Evolutionary conservation across 30 jellyfish, hydroid and myxozoan genomes (phyloP).

Genomic region (Aurelia aurita): DNA sequence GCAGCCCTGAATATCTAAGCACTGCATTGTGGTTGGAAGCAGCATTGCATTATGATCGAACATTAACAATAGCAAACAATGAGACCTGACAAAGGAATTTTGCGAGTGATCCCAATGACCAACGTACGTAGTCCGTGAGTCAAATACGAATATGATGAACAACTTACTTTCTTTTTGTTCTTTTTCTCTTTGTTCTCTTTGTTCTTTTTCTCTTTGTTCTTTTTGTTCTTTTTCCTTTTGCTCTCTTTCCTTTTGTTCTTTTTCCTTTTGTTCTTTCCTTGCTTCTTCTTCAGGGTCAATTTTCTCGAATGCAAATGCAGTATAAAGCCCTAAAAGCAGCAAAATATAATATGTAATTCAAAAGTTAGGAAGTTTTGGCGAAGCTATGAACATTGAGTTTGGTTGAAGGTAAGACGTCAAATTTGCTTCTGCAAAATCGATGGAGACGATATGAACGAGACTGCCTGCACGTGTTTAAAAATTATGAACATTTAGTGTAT

Average conservation of each 20-base stretch:
- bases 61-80: too few relatives aligned
- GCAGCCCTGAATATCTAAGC: too few relatives aligned
- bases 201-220: background rate
- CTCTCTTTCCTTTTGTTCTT: background rate
- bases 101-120: background rate
- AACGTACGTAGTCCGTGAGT: background rate
- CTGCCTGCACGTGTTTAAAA: too few relatives aligned
- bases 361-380: too few relatives aligned
- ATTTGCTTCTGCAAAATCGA: too few relatives aligned
- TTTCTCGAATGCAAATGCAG: conserved; percentile 95
- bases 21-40: too few relatives aligned
- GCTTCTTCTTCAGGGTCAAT: conserved; percentile 75
- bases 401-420: too few relatives aligned
- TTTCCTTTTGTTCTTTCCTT: conserved; percentile 46
- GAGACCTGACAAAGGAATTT: background rate
- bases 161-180: conserved; percentile 32
- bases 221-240: background rate
- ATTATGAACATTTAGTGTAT: too few relatives aligned
- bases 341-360: background rate
- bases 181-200: conserved; percentile 9
- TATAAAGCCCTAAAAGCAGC: conserved; percentile 65
- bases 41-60: too few relatives aligned
- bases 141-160: background rate
- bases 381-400: too few relatives aligned
- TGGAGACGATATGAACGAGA: too few relatives aligned